phyloP scores from a whole-genome alignment of 1,140 invertebrate species.

The Heterodera carotae region DNA sequence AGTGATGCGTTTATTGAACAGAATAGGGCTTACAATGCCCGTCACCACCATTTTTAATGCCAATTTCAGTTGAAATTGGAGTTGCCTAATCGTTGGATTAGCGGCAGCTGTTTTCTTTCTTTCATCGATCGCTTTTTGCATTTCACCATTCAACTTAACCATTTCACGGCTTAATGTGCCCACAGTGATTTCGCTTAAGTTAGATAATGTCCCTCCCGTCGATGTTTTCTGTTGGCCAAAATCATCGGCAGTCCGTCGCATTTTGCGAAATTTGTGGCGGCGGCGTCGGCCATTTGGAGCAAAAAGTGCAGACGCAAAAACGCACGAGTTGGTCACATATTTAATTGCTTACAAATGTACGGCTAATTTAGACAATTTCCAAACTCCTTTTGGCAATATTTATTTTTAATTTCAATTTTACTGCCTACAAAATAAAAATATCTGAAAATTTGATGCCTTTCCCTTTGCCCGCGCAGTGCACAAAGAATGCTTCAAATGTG shows the following conservation, averaged over 20 bases:
- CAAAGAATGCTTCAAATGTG: slow-evolving; percentile 40
- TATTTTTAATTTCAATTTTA: not conserved
- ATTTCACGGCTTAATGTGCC: no score
- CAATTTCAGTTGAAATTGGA: no score
- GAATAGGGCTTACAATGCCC: slow-evolving; percentile 34
- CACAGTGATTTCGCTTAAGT: not conserved
- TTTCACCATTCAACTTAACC: not conserved
- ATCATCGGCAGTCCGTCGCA: not conserved
- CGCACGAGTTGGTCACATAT: slow-evolving; percentile 13
- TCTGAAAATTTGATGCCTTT: not conserved
- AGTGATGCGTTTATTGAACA: slow-evolving; percentile 14
- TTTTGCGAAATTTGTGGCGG: slow-evolving; percentile 18
- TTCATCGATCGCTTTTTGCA: not conserved
- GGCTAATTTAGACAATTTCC: no score
- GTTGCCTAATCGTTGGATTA: no score
- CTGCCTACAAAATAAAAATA: no score
- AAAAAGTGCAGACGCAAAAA: slow-evolving; percentile 19
- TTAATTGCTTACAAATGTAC: no score
- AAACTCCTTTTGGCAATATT: not conserved
- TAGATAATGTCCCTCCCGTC: not conserved
- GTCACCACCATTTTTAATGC: slow-evolving; percentile 27
- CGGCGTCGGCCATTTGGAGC: slow-evolving; percentile 11
- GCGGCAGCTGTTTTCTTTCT: not conserved
- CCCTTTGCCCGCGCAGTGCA: slow-evolving; percentile 17
- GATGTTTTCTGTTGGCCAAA: slow-evolving; percentile 4